A percentile compares a stretch with the other conserved stretches of the same genome.
phyloP scores from a whole-genome alignment of 2,797 vertebrate genomes.

The Sebastes vulpes region DNA sequence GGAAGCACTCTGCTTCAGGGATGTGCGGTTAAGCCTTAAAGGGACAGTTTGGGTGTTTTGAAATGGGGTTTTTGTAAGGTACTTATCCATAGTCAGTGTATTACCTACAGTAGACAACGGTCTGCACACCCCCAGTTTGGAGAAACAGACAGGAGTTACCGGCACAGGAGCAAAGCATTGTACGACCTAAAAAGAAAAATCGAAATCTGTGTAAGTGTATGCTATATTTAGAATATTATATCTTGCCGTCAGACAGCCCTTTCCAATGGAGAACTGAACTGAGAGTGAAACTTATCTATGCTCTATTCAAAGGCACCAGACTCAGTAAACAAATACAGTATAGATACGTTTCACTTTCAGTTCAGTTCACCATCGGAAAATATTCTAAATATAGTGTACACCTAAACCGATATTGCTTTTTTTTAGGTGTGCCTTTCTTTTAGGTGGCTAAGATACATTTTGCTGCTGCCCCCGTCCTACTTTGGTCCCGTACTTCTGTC shows the following conservation, averaged over 20 bases:
- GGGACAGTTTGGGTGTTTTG: neutral
- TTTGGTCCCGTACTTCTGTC: too few relatives aligned
- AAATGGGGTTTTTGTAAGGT: neutral
- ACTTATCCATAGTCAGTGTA: neutral
- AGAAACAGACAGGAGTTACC: neutral
- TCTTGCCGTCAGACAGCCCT: neutral
- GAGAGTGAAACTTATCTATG: too few relatives aligned
- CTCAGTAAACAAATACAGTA: too few relatives aligned
- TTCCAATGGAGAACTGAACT: too few relatives aligned
- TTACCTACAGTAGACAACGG: neutral
- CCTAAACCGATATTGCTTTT: too few relatives aligned
- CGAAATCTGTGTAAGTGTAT: neutral
- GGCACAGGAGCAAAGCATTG: neutral
- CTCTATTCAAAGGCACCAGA: too few relatives aligned
- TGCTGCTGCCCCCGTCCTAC: too few relatives aligned
- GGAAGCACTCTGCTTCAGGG: constrained; percentile 65
- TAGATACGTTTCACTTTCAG: too few relatives aligned
- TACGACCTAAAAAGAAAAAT: neutral
- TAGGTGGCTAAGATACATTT: too few relatives aligned
- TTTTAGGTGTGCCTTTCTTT: too few relatives aligned
- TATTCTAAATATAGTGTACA: too few relatives aligned
- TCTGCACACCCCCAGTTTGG: neutral
- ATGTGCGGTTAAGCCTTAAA: constrained; percentile 24
- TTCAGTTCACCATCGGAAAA: too few relatives aligned
- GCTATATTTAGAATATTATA: neutral